A percentile compares a stretch with the other conserved stretches of the same genome.
Conservation (phyloP, 2,113 vertebrate species). For the Rhinopomastus cyanomelas region DNA sequence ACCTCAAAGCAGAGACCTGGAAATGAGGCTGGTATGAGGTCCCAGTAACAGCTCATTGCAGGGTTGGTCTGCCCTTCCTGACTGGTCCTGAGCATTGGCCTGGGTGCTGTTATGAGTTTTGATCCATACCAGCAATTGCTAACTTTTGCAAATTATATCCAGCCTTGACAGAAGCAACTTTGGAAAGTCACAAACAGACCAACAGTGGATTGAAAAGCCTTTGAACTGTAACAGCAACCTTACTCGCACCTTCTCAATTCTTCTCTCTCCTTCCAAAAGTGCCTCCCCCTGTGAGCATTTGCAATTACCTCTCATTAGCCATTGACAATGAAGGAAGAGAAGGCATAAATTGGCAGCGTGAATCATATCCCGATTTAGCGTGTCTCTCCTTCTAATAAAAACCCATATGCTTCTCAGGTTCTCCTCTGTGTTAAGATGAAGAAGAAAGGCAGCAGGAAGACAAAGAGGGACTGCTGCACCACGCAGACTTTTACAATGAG, state of each 20-base stretch:
- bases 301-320: constrained; percentile 44
- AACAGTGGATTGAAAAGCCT: neutral
- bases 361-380: constrained; percentile 45
- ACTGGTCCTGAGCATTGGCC: neutral
- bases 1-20: neutral
- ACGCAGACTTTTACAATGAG: neutral
- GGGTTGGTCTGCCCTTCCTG: neutral
- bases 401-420: neutral
- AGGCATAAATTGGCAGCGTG: constrained; percentile 41
- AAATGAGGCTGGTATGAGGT: neutral
- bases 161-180: neutral
- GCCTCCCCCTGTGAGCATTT: neutral
- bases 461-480: neutral
- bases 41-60: neutral
- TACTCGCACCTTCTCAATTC: neutral
- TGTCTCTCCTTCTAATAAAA: constrained; percentile 32
- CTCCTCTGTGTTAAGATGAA: neutral
- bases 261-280: constrained; percentile 1
- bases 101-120: neutral
- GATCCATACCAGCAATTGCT: neutral
- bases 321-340: constrained; percentile 40
- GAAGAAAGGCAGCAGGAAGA: neutral
- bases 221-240: neutral
- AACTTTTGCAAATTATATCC: neutral
- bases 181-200: neutral